A percentile compares a stretch with the other conserved stretches of the same genome.
phyloP scores from a whole-genome alignment of 2,888 invertebrate species.

The Oconnorella tubifera region DNA sequence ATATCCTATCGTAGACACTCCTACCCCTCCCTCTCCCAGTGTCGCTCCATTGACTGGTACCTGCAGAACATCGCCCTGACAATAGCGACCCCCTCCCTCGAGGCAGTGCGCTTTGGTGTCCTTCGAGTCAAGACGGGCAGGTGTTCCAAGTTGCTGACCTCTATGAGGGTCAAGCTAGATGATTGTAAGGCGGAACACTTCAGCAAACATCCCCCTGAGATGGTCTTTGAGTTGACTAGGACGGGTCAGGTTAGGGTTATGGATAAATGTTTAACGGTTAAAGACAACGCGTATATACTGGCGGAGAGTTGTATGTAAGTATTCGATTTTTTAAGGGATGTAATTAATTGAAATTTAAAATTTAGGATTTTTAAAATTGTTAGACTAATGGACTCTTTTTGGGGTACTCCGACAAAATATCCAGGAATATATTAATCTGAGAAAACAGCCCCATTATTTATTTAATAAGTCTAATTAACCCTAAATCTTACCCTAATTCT shows the following conservation, averaged over 20 bases:
- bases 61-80: constrained; percentile 26
- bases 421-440: neutral
- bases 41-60: constrained; percentile 32
- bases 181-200: constrained; percentile 27
- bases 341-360: too few relatives aligned
- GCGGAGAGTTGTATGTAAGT: constrained; percentile 22
- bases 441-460: neutral
- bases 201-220: constrained; percentile 17
- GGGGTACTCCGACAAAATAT: too few relatives aligned
- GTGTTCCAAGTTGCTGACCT: constrained; percentile 25
- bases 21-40: constrained; percentile 5
- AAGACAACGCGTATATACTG: constrained; percentile 28
- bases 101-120: constrained; percentile 30
- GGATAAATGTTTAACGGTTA: constrained; percentile 31
- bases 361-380: too few relatives aligned
- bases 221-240: constrained; percentile 30
- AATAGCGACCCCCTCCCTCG: constrained; percentile 23
- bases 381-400: too few relatives aligned
- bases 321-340: too few relatives aligned
- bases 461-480: neutral
- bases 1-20: neutral
- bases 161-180: constrained; percentile 28
- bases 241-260: constrained; percentile 22
- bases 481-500: neutral
- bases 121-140: constrained; percentile 28